Base-by-base conservation (phyloP, 2,797 vertebrate genomes). In the Rhabdophis nuchalis region DNA sequence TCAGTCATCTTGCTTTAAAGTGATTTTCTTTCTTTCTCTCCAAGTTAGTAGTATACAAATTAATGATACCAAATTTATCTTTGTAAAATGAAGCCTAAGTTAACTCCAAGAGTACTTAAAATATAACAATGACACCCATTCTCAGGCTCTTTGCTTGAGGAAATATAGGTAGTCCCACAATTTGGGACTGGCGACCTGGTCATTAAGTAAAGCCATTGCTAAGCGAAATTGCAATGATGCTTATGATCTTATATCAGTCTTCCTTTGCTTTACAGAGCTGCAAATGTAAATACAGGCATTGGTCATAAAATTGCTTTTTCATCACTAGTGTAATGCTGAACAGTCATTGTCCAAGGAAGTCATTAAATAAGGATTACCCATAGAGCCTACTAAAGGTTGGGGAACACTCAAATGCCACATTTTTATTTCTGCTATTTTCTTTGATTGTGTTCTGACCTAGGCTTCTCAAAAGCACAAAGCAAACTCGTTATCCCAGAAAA, bases 1-100 rank as follows among this genome's bases (percentile, higher is more conserved):
- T 93, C 94, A 95, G 94, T 95, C 96, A 97, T 4, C 36, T 93
- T 86, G 89, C 89, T 95, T 94, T 87, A 85, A 68, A 89, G 53
- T 89, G 93, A 82, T 91, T 77, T 93, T 93, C 91, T 54, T 94
- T 60, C 36, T 5, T 53, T 53, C 5, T 72, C n/a, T 46, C 87
- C 64, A 64, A 92, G 93, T 93, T 94, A 89, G 89, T 89, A 92
- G 90, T 18, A 29, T 3, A 9, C 0, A 68, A 94, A 93, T 96
- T 93, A 95, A 95, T 94, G 94, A 85, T 85, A 96, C 91, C 93
- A 90, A 92, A 89, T 0, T 0, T 92, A 0, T 46, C 86, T 92
- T 92, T 92, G 90, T 85, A 56, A 93, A 25, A 92, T 93, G 92
- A 56, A 0, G 0, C 77, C 56, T 89, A 91, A 93, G 90, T 85